Evolutionary conservation across 2,888 invertebrate genomes (phyloP).

Genomic region (Drosophila mercatorum): DNA sequence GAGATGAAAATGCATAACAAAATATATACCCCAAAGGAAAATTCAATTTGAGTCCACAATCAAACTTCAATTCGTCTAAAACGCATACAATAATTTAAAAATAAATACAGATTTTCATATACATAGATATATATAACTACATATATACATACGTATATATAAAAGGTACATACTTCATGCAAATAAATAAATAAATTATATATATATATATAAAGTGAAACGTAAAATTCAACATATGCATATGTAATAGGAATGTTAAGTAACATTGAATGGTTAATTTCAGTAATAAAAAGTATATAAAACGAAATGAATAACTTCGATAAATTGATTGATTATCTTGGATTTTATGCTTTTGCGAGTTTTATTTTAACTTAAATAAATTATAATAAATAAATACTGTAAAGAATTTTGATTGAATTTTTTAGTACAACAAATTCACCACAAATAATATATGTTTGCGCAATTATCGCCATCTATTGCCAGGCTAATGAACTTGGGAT

Average conservation of each 20-base stretch:
- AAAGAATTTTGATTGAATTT: neutral
- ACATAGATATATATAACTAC: conserved; percentile 30
- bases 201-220: conserved; percentile 22
- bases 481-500: neutral
- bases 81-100: conserved; percentile 63
- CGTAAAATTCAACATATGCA: conserved; percentile 51
- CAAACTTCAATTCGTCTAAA: conserved; percentile 77
- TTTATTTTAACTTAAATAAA: too few species aligned
- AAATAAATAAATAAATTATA: neutral
- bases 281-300: conserved; percentile 68
- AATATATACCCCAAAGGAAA: conserved; percentile 9
- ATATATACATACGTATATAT: conserved; percentile 3
- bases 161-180: too few species aligned
- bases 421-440: neutral
- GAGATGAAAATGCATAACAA: conserved; percentile 31
- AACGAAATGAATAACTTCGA: conserved; percentile 17
- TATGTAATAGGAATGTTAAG: conserved; percentile 63
- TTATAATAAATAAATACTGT: too few species aligned
- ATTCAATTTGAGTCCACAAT: conserved; percentile 67
- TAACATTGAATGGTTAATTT: conserved; percentile 71
- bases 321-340: neutral
- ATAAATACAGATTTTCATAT: conserved; percentile 48
- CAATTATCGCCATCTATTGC: neutral
- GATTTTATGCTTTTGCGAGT: neutral
- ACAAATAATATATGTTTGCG: neutral